These are phyloP conservation scores for Stramonita haemastoma DNA, from an alignment of 2,888 invertebrate species.

Conservation along the genomic window DNA sequence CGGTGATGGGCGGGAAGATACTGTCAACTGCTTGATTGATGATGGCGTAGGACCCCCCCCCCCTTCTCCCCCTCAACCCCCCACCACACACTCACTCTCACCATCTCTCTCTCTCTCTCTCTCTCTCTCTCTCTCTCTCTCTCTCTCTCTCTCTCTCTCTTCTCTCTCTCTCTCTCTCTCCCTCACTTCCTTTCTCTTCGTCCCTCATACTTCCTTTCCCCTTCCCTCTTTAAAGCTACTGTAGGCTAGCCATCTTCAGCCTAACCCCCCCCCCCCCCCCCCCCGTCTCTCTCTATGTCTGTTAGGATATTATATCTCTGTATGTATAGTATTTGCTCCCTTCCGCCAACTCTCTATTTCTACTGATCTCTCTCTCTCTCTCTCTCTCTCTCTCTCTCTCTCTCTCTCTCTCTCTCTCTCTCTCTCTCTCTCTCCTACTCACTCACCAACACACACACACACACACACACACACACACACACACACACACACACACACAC, in stretches of 20 bases:
- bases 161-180: neutral
- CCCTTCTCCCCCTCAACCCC: neutral
- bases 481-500: too few species aligned
- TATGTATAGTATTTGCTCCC: too few species aligned
- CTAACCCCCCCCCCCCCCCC: neutral
- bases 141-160: neutral
- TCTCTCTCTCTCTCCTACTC: too few species aligned
- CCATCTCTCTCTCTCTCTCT: too few species aligned
- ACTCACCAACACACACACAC: too few species aligned
- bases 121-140: too few species aligned
- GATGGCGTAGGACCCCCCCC: slow-evolving; percentile 1
- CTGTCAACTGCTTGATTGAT: slow-evolving; percentile 35
- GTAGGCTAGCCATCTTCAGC: neutral
- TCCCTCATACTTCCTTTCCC: neutral
- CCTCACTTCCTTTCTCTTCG: neutral
- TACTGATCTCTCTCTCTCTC: neutral
- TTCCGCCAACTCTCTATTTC: too few species aligned
- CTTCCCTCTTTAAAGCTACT: neutral
- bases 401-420: neutral
- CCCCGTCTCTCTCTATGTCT: neutral
- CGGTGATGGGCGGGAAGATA: slow-evolving; percentile 35
- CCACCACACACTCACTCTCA: too few species aligned
- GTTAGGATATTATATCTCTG: too few species aligned
- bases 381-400: neutral
- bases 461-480: too few species aligned